phyloP scores from a whole-genome alignment of 2,113 vertebrate species.

The Pogona vitticeps region DNA sequence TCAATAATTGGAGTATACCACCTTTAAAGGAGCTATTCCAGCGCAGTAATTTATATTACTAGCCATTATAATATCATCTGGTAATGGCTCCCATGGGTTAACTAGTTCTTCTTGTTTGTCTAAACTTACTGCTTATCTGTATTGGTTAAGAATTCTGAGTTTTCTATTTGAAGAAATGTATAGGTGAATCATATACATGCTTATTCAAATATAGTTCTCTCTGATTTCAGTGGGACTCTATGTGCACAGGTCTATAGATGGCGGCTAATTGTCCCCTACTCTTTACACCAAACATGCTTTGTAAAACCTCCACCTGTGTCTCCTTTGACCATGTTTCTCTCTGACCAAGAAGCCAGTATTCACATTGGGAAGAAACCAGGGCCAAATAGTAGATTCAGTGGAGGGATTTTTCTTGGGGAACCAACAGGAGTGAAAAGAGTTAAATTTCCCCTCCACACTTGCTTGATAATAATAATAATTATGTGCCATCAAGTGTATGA shows the following conservation, averaged over 20 bases:
- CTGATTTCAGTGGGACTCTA: not conserved
- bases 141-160: not conserved
- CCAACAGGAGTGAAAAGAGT: too few species aligned
- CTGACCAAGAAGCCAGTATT: not conserved
- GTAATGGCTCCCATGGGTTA: not conserved
- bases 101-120: not conserved
- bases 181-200: not conserved
- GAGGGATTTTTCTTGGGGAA: too few species aligned
- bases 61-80: not conserved
- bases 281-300: not conserved
- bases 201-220: not conserved
- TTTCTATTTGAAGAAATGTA: not conserved
- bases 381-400: too few species aligned
- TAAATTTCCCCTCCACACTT: too few species aligned
- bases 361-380: too few species aligned
- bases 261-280: not conserved
- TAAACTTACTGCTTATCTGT: not conserved
- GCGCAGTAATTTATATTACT: not conserved
- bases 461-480: too few species aligned
- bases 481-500: too few species aligned
- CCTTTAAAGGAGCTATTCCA: not conserved
- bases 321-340: not conserved
- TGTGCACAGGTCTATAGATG: not conserved
- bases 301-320: not conserved
- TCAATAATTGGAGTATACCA: not conserved